Conservation (phyloP, 2,797 vertebrate species). For the Triplophysa yarkandensis region DNA sequence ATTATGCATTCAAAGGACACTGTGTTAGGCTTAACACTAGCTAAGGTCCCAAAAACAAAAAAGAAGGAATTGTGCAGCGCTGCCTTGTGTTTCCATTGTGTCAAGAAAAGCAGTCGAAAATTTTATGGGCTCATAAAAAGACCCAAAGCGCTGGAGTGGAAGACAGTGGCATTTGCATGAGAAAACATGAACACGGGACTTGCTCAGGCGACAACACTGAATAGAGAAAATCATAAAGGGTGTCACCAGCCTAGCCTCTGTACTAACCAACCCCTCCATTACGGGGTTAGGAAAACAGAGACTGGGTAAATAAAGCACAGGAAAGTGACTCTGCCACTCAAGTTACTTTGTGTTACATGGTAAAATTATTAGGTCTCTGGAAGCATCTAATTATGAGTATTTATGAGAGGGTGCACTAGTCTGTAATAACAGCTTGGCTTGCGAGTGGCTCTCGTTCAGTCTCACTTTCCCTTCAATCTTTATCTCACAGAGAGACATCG, state of each 20-base stretch:
- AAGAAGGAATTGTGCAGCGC: neutral
- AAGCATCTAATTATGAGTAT: slow-evolving; percentile 79
- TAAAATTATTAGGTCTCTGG: slow-evolving; percentile 77
- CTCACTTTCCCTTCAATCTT: slow-evolving; percentile 43
- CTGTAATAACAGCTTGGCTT: slow-evolving; percentile 77
- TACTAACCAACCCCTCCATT: slow-evolving; percentile 44
- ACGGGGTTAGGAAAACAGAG: slow-evolving; percentile 11
- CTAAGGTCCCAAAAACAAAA: slow-evolving; percentile 1
- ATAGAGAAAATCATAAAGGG: slow-evolving; percentile 40
- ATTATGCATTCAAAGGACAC: neutral
- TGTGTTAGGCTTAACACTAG: neutral
- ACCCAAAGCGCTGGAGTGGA: slow-evolving; percentile 21
- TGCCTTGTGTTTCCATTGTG: neutral
- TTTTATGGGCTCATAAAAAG: slow-evolving; percentile 43
- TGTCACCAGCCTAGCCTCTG: slow-evolving; percentile 35
- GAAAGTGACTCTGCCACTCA: slow-evolving; percentile 65
- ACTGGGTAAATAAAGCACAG: slow-evolving; percentile 54
- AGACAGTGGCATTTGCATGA: slow-evolving; percentile 43
- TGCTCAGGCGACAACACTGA: slow-evolving; percentile 45
- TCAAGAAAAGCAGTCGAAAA: slow-evolving; percentile 20
- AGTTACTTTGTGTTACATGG: slow-evolving; percentile 65
- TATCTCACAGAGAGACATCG: slow-evolving; percentile 18
- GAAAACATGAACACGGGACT: slow-evolving; percentile 47
- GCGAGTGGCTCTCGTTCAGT: slow-evolving; percentile 64
- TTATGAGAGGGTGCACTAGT: slow-evolving; percentile 75